Conservation (phyloP, 2,113 vertebrate species). For the Sciurus niger region DNA sequence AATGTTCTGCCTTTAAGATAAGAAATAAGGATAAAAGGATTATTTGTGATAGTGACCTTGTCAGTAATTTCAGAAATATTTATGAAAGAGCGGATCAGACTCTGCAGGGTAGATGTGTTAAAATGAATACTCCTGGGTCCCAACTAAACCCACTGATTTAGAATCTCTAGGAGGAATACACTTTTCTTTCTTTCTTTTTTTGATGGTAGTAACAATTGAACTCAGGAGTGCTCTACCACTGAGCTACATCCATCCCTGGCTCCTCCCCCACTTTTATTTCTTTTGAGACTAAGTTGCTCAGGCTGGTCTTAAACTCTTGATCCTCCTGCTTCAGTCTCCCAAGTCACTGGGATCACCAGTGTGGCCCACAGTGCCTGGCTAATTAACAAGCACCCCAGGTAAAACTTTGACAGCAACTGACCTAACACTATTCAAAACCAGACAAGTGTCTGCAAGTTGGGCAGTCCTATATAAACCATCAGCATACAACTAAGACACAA, state of each 20-base stretch:
- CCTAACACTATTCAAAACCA: background rate
- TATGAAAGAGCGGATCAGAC: background rate
- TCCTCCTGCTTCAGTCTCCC: background rate
- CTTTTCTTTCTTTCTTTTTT: background rate
- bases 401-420: background rate
- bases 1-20: background rate
- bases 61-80: constrained; percentile 37
- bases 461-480: background rate
- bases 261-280: background rate
- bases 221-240: background rate
- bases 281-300: background rate
- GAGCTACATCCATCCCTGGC: no score
- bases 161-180: background rate
- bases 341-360: background rate
- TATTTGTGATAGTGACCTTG: background rate
- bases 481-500: background rate
- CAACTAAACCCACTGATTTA: background rate
- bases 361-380: background rate
- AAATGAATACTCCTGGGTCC: background rate
- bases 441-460: background rate
- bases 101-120: background rate
- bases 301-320: background rate
- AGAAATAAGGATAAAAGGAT: constrained; percentile 4
- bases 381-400: background rate
- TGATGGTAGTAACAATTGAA: background rate